Base-by-base conservation (phyloP, 1,140 invertebrate species). In the Drosophila auraria region DNA sequence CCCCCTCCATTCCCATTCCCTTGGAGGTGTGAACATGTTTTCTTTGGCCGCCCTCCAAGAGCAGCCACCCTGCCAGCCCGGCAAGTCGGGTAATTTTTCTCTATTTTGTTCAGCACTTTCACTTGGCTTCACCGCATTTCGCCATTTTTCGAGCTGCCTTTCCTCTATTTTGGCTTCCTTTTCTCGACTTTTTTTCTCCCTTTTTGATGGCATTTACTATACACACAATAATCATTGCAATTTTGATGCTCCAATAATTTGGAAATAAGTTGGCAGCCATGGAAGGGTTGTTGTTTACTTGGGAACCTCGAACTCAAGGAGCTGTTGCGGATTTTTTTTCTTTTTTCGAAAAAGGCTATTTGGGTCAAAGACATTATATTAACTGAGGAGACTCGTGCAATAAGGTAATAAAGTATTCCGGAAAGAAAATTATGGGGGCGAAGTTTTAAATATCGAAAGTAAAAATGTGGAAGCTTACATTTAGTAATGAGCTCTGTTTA, bases 201-300 rank as follows among this genome's bases (percentile, higher is more conserved):
- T 63, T 50, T 50, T 25, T 36, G 38, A 47, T 50, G 17, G 49
- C 53, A 42, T 76, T 54, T 70, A 38, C 56, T 81, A 59, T 73
- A 81, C 74, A 90, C 76, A 90, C 79, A 91, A 86, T 90, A 90
- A 86, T 91, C 82, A 90, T 82, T 91, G 83, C 86, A 90, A 89
- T 90, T 91, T 90, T 90, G 89, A 90, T 90, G 86, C 86, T 90
- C 86, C 82, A 90, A 90, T 90, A 87, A 90, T 90, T 90, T 91
- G 87, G 70, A 78, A 90, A 90, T 90, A 74, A 80, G 78, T 73
- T 66, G 80, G 73, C 78, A 71, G 27, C 45, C 27, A 15, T 25
- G 57, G 40, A 89, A 81, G 84, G 84, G 82, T 87, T 89, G 62
- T 58, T 72, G 66, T 78, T 81, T 69, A 57, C 58, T 72, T 56